Conservation (phyloP, 92 coral and sea anemone species). For the Scolanthus callimorphus region DNA sequence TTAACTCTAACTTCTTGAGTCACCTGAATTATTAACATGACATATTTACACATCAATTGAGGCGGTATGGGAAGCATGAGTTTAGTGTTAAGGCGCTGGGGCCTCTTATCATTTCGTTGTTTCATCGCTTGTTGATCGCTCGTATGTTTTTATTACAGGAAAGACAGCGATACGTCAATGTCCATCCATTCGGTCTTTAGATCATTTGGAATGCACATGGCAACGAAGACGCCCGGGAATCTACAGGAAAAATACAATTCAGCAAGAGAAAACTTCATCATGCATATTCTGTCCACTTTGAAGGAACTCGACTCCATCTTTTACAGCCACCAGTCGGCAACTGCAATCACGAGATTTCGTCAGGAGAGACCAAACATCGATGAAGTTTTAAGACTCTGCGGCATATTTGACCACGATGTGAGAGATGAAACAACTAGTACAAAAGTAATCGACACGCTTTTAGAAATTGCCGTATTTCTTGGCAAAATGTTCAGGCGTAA, state of each 20-base stretch:
- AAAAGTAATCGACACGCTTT: constrained; percentile 25
- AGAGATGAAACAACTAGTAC: constrained; percentile 5
- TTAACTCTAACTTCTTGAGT: too few species aligned
- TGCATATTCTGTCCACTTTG: constrained; percentile 10
- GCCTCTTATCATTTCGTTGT: too few species aligned
- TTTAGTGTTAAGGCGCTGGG: too few species aligned
- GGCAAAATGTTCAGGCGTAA: constrained; percentile 37
- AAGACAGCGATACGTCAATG: too few species aligned
- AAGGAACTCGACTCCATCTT: constrained; percentile 15
- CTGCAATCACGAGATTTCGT: constrained; percentile 33
- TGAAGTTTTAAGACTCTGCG: constrained; percentile 47
- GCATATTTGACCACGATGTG: neutral
- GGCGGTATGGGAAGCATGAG: too few species aligned
- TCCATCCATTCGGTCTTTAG: too few species aligned
- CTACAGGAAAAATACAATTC: constrained; percentile 1
- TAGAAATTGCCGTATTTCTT: constrained; percentile 27
- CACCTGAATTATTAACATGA: too few species aligned
- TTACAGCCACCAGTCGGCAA: constrained; percentile 20
- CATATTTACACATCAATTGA: too few species aligned
- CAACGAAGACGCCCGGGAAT: neutral
- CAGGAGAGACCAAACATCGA: constrained; percentile 44
- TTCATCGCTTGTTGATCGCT: too few species aligned
- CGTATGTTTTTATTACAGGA: too few species aligned
- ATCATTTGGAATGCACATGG: constrained; percentile 20
- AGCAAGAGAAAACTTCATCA: constrained; percentile 27